Evolutionary conservation across 2,797 vertebrate species (phyloP).

Genomic region (Coluber constrictor): DNA sequence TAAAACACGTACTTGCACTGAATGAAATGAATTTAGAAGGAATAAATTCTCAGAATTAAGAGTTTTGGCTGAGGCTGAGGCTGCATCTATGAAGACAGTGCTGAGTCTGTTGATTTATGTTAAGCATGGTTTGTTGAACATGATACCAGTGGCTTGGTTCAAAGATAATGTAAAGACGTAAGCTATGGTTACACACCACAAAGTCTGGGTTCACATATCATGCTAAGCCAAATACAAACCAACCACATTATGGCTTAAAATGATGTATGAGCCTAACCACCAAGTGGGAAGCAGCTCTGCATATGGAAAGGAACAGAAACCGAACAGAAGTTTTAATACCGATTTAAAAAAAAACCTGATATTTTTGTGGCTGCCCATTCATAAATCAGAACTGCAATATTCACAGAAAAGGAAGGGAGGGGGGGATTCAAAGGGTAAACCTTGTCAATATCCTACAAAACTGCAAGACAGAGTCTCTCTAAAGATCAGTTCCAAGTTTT

Average conservation of each 20-base stretch:
- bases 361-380: neutral
- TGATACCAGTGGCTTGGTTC: neutral
- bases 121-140: neutral
- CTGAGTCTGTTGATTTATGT: neutral
- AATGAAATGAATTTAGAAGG: neutral
- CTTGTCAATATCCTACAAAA: neutral
- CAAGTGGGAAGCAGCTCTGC: neutral
- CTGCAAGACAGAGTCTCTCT: neutral
- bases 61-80: neutral
- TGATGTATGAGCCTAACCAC: neutral
- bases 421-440: neutral
- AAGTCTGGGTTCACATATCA: neutral
- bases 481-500: neutral
- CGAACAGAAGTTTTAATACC: neutral
- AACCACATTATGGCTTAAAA: neutral
- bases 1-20: neutral
- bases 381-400: neutral
- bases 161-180: neutral
- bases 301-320: neutral
- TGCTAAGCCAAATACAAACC: neutral
- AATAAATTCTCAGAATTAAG: neutral
- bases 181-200: neutral
- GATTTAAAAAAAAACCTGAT: neutral
- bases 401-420: neutral
- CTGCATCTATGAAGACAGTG: neutral